Evolutionary conservation across 2,888 invertebrate genomes (phyloP).

Genomic region (Caenorhabditis virilis): DNA sequence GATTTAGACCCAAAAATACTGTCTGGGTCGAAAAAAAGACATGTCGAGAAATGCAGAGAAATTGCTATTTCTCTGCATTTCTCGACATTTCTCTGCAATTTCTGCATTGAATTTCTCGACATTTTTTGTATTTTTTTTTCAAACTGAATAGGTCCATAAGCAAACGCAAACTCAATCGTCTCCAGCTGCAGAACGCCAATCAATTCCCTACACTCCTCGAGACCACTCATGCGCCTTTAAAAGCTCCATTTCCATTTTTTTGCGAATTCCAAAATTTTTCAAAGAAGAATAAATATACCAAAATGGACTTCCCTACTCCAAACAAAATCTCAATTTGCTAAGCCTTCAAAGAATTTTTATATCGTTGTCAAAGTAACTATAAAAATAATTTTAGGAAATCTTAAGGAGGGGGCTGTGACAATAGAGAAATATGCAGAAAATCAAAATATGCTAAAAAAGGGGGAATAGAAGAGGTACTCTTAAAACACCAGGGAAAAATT

Average conservation of each 20-base stretch:
- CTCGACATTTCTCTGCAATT: too few relatives aligned
- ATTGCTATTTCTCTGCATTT: too few relatives aligned
- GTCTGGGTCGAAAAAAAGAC: too few relatives aligned
- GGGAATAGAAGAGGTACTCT: conserved; percentile 5
- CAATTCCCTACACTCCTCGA: conserved; percentile 50
- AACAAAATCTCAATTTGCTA: conserved; percentile 14
- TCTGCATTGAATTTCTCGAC: too few relatives aligned
- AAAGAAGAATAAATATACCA: background rate
- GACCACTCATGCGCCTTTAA: background rate
- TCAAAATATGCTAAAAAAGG: conserved; percentile 5
- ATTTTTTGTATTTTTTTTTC: too few relatives aligned
- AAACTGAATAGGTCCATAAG: conserved; percentile 85
- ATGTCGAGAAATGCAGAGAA: too few relatives aligned
- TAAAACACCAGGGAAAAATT: conserved; percentile 4
- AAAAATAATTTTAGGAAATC: too few relatives aligned
- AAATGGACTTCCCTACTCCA: background rate
- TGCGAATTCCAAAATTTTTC: background rate
- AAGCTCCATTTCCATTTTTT: conserved; percentile 1
- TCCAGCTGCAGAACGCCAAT: conserved; percentile 69
- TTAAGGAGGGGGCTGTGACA: too few relatives aligned
- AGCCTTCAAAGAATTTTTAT: background rate
- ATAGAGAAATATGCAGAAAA: too few relatives aligned
- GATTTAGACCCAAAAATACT: too few relatives aligned
- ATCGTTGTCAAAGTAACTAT: too few relatives aligned
- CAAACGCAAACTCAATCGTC: conserved; percentile 78